A percentile compares a stretch with the other conserved stretches of the same genome.
These are phyloP conservation scores for Latrodectus hesperus DNA, from an alignment of 2,888 invertebrate species.

Conservation along the genomic window DNA sequence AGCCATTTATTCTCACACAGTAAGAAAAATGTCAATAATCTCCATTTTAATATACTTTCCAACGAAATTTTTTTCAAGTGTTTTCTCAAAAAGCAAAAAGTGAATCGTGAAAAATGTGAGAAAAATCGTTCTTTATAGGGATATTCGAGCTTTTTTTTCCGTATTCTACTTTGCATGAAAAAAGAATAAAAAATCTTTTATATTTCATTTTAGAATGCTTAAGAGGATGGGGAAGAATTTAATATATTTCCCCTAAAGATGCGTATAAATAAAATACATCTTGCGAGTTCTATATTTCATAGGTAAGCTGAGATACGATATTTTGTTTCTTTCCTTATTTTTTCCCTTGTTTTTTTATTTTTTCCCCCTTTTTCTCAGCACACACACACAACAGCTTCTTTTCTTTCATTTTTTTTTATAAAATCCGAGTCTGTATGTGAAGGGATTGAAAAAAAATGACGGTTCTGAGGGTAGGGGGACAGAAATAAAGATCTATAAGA, in stretches of 20 bases:
- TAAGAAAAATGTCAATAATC: background rate
- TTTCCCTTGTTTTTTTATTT: background rate
- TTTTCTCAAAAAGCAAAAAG: background rate
- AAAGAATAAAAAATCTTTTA: background rate
- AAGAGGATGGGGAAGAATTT: constrained; percentile 39
- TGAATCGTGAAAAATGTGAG: background rate
- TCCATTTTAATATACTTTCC: background rate
- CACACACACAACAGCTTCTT: background rate
- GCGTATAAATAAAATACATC: constrained; percentile 30
- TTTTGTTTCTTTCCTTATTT: constrained; percentile 11
- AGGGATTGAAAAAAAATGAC: too few species aligned
- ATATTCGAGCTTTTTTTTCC: background rate
- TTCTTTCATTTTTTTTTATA: background rate
- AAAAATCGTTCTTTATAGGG: constrained; percentile 9
- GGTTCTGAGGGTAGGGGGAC: background rate
- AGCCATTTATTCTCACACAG: background rate
- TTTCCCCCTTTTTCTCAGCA: background rate
- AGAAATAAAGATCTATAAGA: background rate
- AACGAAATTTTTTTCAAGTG: background rate
- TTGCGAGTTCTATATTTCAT: constrained; percentile 31
- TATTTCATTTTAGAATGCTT: background rate
- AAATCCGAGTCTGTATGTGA: background rate
- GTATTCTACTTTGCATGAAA: background rate
- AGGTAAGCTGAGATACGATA: constrained; percentile 14
- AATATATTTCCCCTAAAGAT: constrained; percentile 34